phyloP scores from a whole-genome alignment of 2,797 vertebrate genomes.

The Tokudaia muenninki region DNA sequence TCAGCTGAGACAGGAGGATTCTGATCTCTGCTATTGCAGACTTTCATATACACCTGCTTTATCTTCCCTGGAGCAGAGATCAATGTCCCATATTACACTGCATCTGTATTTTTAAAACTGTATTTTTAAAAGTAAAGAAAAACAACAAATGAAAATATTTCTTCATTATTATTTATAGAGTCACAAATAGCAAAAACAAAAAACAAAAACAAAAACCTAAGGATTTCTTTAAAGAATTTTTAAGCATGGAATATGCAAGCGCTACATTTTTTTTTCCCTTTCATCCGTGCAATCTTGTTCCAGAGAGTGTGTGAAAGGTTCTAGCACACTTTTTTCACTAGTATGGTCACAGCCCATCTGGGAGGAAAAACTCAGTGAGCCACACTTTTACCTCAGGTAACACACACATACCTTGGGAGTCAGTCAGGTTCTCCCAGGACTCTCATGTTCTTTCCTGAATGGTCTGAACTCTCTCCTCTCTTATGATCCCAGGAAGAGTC shows the following conservation, averaged over 20 bases:
- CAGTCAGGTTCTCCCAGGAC: not conserved
- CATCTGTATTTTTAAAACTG: not conserved
- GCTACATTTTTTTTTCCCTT: constrained; percentile 42
- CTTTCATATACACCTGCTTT: too few relatives aligned
- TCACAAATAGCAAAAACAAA: constrained; percentile 28
- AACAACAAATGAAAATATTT: not conserved
- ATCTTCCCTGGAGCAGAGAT: not conserved
- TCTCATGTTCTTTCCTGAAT: not conserved
- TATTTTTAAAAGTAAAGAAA: not conserved
- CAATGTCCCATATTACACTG: not conserved
- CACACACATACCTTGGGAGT: not conserved
- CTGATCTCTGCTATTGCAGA: not conserved
- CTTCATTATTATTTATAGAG: constrained; percentile 57
- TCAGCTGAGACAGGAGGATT: not conserved
- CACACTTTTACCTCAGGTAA: not conserved
- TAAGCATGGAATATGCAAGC: constrained; percentile 48
- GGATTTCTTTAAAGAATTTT: constrained; percentile 51
- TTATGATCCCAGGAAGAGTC: not conserved
- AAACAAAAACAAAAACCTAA: not conserved
- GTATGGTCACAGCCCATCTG: constrained; percentile 42
- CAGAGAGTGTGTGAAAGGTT: constrained; percentile 47
- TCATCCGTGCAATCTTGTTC: not conserved
- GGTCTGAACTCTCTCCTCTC: not conserved
- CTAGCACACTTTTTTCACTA: not conserved
- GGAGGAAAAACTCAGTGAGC: not conserved